Evolutionary conservation across 2,888 invertebrate species (phyloP).

Genomic region (Caenorhabditis afra): DNA sequence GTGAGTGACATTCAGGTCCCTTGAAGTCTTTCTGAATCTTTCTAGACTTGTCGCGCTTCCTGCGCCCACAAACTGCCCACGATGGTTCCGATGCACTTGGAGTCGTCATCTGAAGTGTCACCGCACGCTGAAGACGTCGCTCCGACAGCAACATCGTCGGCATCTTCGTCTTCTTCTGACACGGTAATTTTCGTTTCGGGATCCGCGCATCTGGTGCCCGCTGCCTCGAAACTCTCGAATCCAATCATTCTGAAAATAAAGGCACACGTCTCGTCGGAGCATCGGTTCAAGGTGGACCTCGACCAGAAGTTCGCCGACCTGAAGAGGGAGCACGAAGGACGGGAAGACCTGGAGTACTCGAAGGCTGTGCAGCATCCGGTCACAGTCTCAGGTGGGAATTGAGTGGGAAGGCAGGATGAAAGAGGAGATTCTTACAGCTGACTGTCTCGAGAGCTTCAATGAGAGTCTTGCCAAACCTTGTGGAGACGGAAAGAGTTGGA

Average conservation of each 20-base stretch:
- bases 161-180: conserved; percentile 35
- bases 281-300: conserved; percentile 61
- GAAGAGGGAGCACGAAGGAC: conserved; percentile 55
- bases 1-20: conserved; percentile 2
- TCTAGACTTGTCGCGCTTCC: conserved; percentile 48
- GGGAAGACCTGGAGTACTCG: conserved; percentile 59
- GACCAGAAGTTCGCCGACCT: conserved; percentile 56
- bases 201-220: conserved; percentile 50
- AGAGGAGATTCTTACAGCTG: conserved; percentile 56
- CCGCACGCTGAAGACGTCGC: conserved; percentile 8
- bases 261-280: conserved; percentile 49
- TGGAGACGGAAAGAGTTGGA: conserved; percentile 58
- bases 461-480: conserved; percentile 68
- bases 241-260: conserved; percentile 61
- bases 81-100: conserved; percentile 1
- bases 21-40: not conserved
- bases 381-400: conserved; percentile 55
- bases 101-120: conserved; percentile 5
- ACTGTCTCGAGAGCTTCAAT: conserved; percentile 75
- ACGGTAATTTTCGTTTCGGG: conserved; percentile 61
- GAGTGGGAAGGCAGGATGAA: not conserved
- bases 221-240: conserved; percentile 24
- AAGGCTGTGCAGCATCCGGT: conserved; percentile 59
- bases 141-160: not conserved
- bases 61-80: conserved; percentile 61